A percentile compares a stretch with the other conserved stretches of the same genome.
phyloP scores from a whole-genome alignment of 1,140 invertebrate species.

The Procambarus virginalis region DNA sequence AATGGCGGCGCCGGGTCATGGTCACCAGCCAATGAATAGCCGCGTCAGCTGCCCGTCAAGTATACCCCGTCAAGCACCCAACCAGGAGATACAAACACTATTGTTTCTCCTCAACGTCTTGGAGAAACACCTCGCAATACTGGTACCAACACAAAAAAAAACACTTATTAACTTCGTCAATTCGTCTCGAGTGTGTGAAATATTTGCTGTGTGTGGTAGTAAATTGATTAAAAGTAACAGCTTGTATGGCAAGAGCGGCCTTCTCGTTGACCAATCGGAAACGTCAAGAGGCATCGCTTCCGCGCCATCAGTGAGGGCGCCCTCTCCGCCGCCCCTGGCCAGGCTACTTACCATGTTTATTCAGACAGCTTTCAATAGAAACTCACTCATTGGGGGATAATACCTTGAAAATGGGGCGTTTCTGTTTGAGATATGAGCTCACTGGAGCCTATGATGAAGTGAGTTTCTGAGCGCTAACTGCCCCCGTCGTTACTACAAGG shows the following conservation, averaged over 20 bases:
- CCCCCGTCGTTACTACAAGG: neutral
- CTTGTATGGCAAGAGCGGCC: conserved; percentile 16
- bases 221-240: no score
- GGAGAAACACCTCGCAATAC: no score
- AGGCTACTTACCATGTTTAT: conserved; percentile 56
- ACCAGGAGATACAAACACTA: no score
- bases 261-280: conserved; percentile 64
- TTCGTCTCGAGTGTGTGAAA: no score
- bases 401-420: conserved; percentile 56
- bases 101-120: no score
- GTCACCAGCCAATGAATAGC: conserved; percentile 7
- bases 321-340: neutral
- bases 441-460: conserved; percentile 51
- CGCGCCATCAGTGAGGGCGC: conserved; percentile 39
- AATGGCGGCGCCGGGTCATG: neutral
- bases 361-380: conserved; percentile 51
- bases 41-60: neutral
- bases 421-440: conserved; percentile 55
- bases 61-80: neutral
- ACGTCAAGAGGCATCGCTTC: conserved; percentile 62
- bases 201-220: no score
- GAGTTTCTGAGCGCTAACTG: neutral
- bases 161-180: no score
- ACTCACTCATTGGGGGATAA: conserved; percentile 53
- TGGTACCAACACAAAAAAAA: no score